Evolutionary conservation across 2,113 vertebrate species (phyloP), one percentile per base, ranked within the genome.

Genomic region (Tachysurus fulvidraco): DNA sequence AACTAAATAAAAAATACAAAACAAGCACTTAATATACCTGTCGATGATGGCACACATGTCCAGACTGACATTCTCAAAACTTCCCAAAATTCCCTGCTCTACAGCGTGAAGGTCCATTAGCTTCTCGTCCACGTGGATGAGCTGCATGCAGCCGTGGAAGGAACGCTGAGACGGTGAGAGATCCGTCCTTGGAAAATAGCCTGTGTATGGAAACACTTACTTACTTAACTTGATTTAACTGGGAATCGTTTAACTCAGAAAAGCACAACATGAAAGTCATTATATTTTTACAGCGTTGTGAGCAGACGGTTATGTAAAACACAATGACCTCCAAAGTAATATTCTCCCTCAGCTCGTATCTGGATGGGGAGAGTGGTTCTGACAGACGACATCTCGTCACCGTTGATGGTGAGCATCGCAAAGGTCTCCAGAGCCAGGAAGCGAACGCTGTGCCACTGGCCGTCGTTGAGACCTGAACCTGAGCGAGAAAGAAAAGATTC

Each of bases 21-120:
- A 36, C 36, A 36, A 36, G 36, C 36, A 36, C 36, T 36, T 36
- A 36, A 36, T 36, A 54, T 94, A 99, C 98, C 98, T 96, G 95
- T 99, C 98, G 90, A 98, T 96, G 79, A 99, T 97, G 89, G 97
- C 98, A 73, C 98, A 99, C 97, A 98, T 98, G 86, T 99, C 97
- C 87, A 99, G 95, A 93, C 96, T 99, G 94, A 99, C 95, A 2
- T 99, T 99, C 3, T 97, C 96, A 90, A 98, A 99, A 78, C 95
- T 96, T 73, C 98, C 97, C 1, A 97, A 94, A 52, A 94, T 93
- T 55, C 97, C 96, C 86, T 97, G 96, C 30, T 98, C 98, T 89
- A 99, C 95, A 2, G 96, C 96, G 0, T 95, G 94, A 73, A 99
- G 93, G 91, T 99, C 97, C 1, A 95, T 95, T 8, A 97, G 94